Base-by-base conservation (phyloP, 2,797 vertebrate species). In the Sebastes baramenuke region DNA sequence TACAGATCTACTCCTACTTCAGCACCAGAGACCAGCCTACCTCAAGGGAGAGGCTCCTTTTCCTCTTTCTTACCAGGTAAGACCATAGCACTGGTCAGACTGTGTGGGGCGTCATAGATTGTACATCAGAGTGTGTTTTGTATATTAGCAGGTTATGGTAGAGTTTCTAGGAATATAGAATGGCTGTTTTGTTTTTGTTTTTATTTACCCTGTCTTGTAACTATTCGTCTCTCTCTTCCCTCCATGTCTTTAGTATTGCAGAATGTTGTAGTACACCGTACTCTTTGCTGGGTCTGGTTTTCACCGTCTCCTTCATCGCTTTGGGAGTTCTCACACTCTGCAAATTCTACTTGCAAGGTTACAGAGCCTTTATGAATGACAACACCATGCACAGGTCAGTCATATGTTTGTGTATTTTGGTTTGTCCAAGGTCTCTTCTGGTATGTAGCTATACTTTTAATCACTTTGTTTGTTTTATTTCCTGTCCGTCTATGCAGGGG, bases 271-370 rank as follows among this genome's bases (percentile, higher is more conserved):
- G 99, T 92, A 99, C 98, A 12, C 99, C 99, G 0, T 99, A 99
- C 86, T 99, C 98, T 0, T 96, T 99, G 67, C 91, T 99, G 93
- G 98, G 98, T n/a, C 94, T 99, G 93, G 98, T 99, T 61, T 99
- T 99, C 90, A 99, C 98, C 0, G 98, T 99, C 73, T 99, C 98
- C 42, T 99, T 99, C 75, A 97, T 99, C 56, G 98, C 98, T 27
- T 90, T 99, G 94, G 99, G 99, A 54, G 98, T 99, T 80, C 94
- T 99, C 85, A 99, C 99, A 2, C 97, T 99, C 90, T 99, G 99
- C 97, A 99, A 99, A 95, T 99, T 99, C 90, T 99, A 99, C 95
- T 94, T 99, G 87, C 99, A 99, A 87, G 99, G 99, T 72, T 99
- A 99, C 85, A 94, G 98, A 79, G 98, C 98, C 1, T 99, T 99